Percentiles rank a stretch among this genome's conserved stretches.
Evolutionary conservation across 35 echinoderm and acorn worm genomes (phyloP).

Genomic region (Chiridota heheva): DNA sequence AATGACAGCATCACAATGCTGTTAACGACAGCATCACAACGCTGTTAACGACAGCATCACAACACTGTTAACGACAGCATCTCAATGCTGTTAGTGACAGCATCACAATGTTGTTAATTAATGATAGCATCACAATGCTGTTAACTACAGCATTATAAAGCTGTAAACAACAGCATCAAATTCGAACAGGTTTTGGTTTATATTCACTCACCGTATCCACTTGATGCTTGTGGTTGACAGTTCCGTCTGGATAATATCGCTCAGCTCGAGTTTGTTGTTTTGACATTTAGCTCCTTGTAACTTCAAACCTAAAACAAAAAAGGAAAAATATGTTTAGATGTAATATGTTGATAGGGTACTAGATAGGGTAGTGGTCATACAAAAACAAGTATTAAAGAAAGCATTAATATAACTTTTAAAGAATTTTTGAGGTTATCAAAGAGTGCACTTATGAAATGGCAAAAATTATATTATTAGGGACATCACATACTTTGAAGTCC

Average conservation of each 20-base stretch:
- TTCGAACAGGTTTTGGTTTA: background rate
- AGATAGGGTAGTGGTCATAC: background rate
- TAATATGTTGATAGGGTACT: background rate
- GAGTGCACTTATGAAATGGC: no score
- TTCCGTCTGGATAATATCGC: conserved; percentile 75
- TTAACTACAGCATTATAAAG: background rate
- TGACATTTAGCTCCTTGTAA: conserved; percentile 90
- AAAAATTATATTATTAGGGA: background rate
- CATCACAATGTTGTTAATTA: background rate
- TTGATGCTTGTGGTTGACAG: conserved; percentile 67
- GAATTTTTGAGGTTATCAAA: no score
- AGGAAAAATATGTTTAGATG: background rate
- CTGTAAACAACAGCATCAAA: background rate
- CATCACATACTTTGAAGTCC: background rate
- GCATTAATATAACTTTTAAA: no score
- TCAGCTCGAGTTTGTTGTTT: conserved; percentile 83
- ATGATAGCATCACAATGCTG: background rate
- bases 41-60: no score
- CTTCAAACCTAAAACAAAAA: conserved; percentile 60
- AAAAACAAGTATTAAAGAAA: background rate
- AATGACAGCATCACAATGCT: no score
- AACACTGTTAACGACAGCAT: background rate
- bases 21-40: no score
- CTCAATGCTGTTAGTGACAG: background rate
- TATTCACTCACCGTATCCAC: conserved; percentile 71